A percentile compares a stretch with the other conserved stretches of the same genome.
These are phyloP conservation scores for Leptinotarsa texana DNA, from an alignment of 1,140 invertebrate species.

Conservation along the genomic window DNA sequence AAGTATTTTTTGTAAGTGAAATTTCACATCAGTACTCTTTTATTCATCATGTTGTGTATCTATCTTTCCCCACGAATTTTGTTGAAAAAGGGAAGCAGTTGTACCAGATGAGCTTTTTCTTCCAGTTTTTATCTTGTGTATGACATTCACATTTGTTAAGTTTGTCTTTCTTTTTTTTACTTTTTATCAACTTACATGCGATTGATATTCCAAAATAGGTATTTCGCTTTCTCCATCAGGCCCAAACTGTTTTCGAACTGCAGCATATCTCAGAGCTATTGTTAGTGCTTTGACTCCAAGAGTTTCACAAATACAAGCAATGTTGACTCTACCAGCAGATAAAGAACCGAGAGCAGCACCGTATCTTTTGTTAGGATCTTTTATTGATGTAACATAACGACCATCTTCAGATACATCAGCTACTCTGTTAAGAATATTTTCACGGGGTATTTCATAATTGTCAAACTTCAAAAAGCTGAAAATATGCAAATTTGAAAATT, in stretches of 20 bases:
- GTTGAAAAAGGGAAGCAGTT: too few relatives aligned
- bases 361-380: slow-evolving; percentile 76
- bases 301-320: slow-evolving; percentile 73
- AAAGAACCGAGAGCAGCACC: slow-evolving; percentile 83
- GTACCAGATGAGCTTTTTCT: too few relatives aligned
- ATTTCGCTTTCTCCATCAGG: slow-evolving; percentile 71
- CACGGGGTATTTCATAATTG: slow-evolving; percentile 80
- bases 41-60: too few relatives aligned
- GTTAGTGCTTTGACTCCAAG: slow-evolving; percentile 73
- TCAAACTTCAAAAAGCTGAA: slow-evolving; percentile 83
- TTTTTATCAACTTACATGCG: slow-evolving; percentile 65
- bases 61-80: too few relatives aligned
- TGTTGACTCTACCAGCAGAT: slow-evolving; percentile 78
- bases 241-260: slow-evolving; percentile 88
- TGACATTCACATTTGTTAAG: too few relatives aligned
- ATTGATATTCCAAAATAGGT: slow-evolving; percentile 88
- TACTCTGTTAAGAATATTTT: slow-evolving; percentile 82
- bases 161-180: too few relatives aligned
- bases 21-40: too few relatives aligned
- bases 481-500: slow-evolving; percentile 47
- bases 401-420: slow-evolving; percentile 86
- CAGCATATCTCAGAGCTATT: slow-evolving; percentile 89
- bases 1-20: too few relatives aligned
- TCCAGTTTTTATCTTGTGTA: too few relatives aligned
- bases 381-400: slow-evolving; percentile 76